phyloP scores from a whole-genome alignment of 1,140 invertebrate genomes.

The Doryteuthis pealeii region DNA sequence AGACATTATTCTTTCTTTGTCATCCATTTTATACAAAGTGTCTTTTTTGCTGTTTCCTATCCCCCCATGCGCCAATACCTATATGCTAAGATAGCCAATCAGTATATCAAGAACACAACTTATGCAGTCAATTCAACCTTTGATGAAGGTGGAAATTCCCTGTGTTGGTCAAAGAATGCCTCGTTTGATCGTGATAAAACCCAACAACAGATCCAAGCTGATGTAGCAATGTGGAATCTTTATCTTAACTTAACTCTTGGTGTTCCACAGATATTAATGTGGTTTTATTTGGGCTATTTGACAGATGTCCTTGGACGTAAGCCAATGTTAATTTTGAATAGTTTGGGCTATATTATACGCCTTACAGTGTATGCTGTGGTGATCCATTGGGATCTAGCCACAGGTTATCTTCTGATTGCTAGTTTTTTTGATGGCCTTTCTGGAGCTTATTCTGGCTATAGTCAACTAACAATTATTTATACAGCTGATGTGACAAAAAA shows the following conservation, averaged over 20 bases:
- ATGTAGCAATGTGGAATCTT: background rate
- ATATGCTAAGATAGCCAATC: conserved; percentile 3
- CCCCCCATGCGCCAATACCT: background rate
- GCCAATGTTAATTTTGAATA: conserved; percentile 16
- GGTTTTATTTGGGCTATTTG: conserved; percentile 16
- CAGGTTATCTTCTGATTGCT: conserved; percentile 14
- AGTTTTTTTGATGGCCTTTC: conserved; percentile 14
- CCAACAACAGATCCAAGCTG: background rate
- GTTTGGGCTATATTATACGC: conserved; percentile 16
- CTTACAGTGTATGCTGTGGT: background rate
- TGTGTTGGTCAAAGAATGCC: background rate
- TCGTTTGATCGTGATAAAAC: background rate
- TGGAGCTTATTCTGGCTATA: background rate
- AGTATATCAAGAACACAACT: background rate
- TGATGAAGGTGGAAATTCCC: background rate
- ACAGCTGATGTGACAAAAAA: conserved; percentile 21
- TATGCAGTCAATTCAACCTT: background rate
- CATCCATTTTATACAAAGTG: background rate
- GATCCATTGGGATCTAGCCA: conserved; percentile 9
- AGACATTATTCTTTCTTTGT: conserved; percentile 6
- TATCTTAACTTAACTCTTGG: conserved; percentile 17
- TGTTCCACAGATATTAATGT: conserved; percentile 14
- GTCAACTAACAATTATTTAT: conserved; percentile 9
- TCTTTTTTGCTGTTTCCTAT: background rate
- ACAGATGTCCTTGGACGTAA: conserved; percentile 21